Evolutionary conservation across 2,113 vertebrate species (phyloP), one percentile per base, ranked within the genome.

Genomic region (Protomyctophum bolini): DNA sequence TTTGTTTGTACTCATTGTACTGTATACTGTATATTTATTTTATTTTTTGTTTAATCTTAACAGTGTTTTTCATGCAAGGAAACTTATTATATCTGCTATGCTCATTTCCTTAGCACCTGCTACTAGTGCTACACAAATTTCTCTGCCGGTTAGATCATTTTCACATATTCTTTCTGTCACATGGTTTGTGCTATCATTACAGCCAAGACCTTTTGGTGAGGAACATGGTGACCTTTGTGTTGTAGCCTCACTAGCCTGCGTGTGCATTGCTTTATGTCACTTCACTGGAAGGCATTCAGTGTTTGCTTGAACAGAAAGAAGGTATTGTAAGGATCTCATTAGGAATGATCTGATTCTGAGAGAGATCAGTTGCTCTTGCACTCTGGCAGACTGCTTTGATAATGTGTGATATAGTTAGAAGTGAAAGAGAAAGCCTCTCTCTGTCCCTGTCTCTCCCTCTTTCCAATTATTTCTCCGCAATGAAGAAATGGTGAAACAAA

Each of bases 381-480:
- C 14, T 56, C 55, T 56, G 14, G n/a, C n/a, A 59, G 59, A 51
- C 14, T 65, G 73, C 52, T 12, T 10, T 58, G 12, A 61, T 63
- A 63, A 29, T 33, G 41, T 3, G 63, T 54, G 10, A 46, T 10
- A 28, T 41, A 41, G 33, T 41, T 41, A 6, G 33, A 41, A 41
- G 33, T 41, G 33, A 41, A 51, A 48, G 58, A 63, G 72, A 75
- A 72, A 66, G 57, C 55, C 8, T 76, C n/a, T 58, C 58, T 80
- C 48, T 56, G 46, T 63, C 79, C 74, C 33, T 55, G 62, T n/a
- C 48, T 58, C n/a, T 64, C 9, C 10, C n/a, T 45, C 33, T 47
- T 15, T 62, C 48, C 76, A 51, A n/a, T 51, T 14, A 1, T 58
- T 15, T 58, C 56, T 58, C 56, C 21, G 21, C 21, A 14, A 59